Percentiles rank a stretch among this genome's conserved stretches.
Evolutionary conservation across 2,888 invertebrate genomes (phyloP).

Genomic region (Barypeithes pellucidus): DNA sequence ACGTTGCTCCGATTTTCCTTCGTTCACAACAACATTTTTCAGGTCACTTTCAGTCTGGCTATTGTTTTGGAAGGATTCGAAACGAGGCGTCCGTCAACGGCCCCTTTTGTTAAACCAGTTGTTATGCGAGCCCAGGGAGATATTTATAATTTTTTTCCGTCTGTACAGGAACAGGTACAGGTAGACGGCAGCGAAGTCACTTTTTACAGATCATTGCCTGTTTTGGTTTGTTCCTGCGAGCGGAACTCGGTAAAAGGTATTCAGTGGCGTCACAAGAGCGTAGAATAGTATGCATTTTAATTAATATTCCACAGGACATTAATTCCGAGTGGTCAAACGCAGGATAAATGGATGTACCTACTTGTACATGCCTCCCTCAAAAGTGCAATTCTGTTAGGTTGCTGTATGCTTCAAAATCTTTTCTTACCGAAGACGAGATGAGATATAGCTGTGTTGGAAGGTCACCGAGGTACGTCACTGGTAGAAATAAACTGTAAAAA

Average conservation of each 20-base stretch:
- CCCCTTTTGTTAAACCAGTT: conserved; percentile 19
- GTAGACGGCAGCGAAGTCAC: conserved; percentile 4
- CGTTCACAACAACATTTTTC: conserved; percentile 49
- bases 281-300: not conserved
- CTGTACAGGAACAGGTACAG: not conserved
- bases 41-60: conserved; percentile 35
- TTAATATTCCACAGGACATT: no score
- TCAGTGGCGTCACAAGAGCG: conserved; percentile 41
- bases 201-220: conserved; percentile 39
- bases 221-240: conserved; percentile 47
- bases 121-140: not conserved
- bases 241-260: conserved; percentile 38
- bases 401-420: no score
- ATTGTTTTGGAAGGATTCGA: conserved; percentile 10
- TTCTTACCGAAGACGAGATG: no score
- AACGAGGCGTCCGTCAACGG: not conserved
- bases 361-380: no score
- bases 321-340: no score
- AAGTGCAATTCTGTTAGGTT: no score
- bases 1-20: conserved; percentile 43
- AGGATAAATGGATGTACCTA: no score
- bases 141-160: conserved; percentile 12
- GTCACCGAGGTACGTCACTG: conserved; percentile 4
- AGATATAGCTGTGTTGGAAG: no score
- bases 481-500: conserved; percentile 24